Evolutionary conservation across 1,140 invertebrate genomes (phyloP).

Genomic region (Coelopa frigida): DNA sequence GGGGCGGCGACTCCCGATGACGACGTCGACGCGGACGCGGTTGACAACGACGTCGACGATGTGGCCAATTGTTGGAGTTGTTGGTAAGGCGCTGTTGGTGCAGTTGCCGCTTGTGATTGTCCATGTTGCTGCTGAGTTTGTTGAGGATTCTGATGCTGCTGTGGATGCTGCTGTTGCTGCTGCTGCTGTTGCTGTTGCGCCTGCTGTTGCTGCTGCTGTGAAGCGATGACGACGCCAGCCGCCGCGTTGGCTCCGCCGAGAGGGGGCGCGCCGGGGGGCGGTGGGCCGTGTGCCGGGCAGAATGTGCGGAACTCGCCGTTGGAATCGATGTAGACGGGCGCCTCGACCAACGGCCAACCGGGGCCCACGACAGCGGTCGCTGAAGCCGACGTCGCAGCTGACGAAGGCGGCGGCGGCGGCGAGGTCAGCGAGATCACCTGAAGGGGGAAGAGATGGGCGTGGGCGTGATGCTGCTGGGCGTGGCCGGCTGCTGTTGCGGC

Average conservation of each 20-base stretch:
- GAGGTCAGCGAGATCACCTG: conserved; percentile 8
- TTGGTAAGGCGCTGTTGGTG: conserved; percentile 24
- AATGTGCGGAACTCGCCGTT: conserved; percentile 38
- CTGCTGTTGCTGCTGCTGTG: conserved; percentile 19
- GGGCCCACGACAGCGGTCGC: conserved; percentile 19
- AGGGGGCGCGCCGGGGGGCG: too few relatives aligned
- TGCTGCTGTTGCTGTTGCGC: conserved; percentile 11
- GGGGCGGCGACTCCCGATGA: too few relatives aligned
- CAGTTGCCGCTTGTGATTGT: neutral
- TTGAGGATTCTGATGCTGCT: conserved; percentile 11
- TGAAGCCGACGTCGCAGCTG: neutral
- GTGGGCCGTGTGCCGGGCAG: conserved; percentile 40
- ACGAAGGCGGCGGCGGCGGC: neutral
- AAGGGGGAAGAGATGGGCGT: conserved; percentile 7
- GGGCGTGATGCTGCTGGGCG: conserved; percentile 28
- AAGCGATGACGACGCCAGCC: too few relatives aligned
- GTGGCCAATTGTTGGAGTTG: too few relatives aligned
- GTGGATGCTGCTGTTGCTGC: conserved; percentile 3
- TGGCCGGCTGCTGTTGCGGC: conserved; percentile 18
- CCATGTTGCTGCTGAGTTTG: neutral
- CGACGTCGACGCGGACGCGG: too few relatives aligned
- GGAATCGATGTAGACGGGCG: conserved; percentile 37
- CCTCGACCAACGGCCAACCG: conserved; percentile 36
- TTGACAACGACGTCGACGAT: too few relatives aligned
- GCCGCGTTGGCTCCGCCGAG: conserved; percentile 10